Conservation (phyloP, 2,888 invertebrate genomes). For the Ophion costatus region DNA sequence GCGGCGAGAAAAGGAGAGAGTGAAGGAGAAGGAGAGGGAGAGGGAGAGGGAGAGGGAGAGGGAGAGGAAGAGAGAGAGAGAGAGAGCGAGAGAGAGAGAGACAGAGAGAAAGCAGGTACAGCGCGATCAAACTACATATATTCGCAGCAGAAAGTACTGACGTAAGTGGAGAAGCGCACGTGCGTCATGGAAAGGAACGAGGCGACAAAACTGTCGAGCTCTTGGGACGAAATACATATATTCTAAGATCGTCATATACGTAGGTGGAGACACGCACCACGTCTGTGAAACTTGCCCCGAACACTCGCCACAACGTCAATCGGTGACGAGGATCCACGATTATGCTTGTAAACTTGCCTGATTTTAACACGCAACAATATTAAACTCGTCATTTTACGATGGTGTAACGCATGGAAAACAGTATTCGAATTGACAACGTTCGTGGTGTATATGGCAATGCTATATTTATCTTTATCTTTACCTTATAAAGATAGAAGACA, state of each 20-base stretch:
- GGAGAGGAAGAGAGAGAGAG: background rate
- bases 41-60: background rate
- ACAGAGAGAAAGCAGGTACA: conserved; percentile 1
- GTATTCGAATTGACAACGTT: background rate
- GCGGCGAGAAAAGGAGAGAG: background rate
- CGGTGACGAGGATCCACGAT: background rate
- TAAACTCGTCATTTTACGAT: background rate
- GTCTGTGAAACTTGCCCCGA: conserved; percentile 17
- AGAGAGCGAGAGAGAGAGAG: conserved; percentile 18
- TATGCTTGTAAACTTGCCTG: background rate
- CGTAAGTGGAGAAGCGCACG: conserved; percentile 69
- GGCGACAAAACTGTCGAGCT: conserved; percentile 48
- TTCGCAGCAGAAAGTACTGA: conserved; percentile 65
- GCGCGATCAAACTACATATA: conserved; percentile 26
- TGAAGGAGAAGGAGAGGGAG: background rate
- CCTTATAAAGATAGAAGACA: no score
- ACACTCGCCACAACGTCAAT: conserved; percentile 32
- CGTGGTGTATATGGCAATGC: background rate
- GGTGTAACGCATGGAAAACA: background rate
- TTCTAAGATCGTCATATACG: background rate
- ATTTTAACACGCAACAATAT: background rate
- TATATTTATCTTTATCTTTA: no score
- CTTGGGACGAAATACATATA: conserved; percentile 32
- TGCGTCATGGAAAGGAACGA: conserved; percentile 76
- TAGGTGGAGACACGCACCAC: conserved; percentile 27